Base-by-base conservation (phyloP, 2,797 vertebrate genomes). In the Darevskia mixta region DNA sequence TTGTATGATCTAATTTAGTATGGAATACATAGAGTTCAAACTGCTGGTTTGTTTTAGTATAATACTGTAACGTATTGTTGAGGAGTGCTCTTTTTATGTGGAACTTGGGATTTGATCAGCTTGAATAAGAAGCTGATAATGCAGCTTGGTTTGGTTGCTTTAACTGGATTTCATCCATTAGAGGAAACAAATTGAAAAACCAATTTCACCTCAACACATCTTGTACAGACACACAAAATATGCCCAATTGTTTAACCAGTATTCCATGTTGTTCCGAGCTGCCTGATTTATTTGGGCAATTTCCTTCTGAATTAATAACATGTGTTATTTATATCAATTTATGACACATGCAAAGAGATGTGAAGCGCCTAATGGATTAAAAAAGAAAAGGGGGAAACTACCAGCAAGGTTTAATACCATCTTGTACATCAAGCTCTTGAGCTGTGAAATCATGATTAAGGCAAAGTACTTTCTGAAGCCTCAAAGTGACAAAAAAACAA, bases 381-480 rank as follows among this genome's bases (percentile, higher is more conserved):
- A 5, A 17, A 73, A 69, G 58, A 49, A 35, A 35, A 69, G 77
- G 13, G 27, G 64, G 0, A 87, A 91, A 89, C 78, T 35, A 71
- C 9, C 67, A 83, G 29, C 69, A 66, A 87, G 75, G 18, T 32
- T 71, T 86, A 84, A 79, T 27, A 55, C 0, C 0, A 89, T 41
- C 69, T 7, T 83, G 86, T 20, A 67, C 18, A 69, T 17, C 80
- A 0, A 0, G 86, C 89, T 91, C 89, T 9, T 87, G n/a, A 86
- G 29, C 29, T 77, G 13, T 29, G 85, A 83, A 87, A 64, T 45
- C 71, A 82, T 71, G 84, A 67, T 35, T 83, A 83, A 91, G 45
- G 71, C 49, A 58, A 76, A 75, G n/a, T 61, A 73, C 6, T 87
- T 93, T 77, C 80, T 79, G 49, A 91, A 94, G 32, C 67, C 35